phyloP scores from a whole-genome alignment of 2,797 vertebrate species.

The Myotis vivesi region DNA sequence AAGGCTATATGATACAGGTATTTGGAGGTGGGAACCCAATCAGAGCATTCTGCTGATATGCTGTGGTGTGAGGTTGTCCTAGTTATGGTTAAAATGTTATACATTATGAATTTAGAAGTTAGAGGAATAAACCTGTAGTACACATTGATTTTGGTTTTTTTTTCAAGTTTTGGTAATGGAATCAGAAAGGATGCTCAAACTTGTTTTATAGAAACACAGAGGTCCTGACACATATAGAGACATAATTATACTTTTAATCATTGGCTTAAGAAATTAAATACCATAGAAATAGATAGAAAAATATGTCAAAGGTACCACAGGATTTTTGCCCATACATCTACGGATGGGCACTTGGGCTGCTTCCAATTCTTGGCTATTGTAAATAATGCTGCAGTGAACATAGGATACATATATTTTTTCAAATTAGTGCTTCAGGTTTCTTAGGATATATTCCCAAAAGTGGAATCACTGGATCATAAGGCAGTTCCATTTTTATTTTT shows the following conservation, averaged over 20 bases:
- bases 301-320: not conserved
- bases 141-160: not conserved
- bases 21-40: not conserved
- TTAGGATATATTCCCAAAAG: not conserved
- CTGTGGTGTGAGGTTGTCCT: not conserved
- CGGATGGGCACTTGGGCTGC: not conserved
- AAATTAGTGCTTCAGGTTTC: not conserved
- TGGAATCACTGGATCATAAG: not conserved
- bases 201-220: not conserved
- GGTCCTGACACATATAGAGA: not conserved
- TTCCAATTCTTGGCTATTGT: not conserved
- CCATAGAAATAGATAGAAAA: not conserved
- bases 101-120: not conserved
- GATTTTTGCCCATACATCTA: not conserved
- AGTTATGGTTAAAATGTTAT: not conserved
- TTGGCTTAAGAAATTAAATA: not conserved
- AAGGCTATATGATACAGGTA: not conserved
- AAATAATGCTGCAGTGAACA: not conserved
- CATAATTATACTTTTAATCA: not conserved
- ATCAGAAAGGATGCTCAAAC: not conserved
- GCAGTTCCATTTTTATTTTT: not conserved
- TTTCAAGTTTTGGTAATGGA: not conserved
- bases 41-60: not conserved
- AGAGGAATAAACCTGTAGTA: not conserved
- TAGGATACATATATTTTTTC: not conserved